Conservation (phyloP, 2,113 vertebrate species). For the Tinamus guttatus region DNA sequence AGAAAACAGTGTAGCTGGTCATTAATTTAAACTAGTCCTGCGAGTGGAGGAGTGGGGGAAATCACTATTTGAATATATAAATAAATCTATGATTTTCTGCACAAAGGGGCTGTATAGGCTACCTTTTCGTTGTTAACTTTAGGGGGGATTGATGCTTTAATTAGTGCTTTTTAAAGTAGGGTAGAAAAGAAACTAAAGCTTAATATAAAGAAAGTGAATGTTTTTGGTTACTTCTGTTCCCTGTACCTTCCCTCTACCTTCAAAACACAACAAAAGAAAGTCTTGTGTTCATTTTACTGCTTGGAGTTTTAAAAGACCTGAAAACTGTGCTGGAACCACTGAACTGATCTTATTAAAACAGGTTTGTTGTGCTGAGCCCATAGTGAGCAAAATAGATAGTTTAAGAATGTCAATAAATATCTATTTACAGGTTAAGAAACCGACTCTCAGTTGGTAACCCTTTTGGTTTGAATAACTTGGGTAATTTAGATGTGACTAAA, state of each 20-base stretch:
- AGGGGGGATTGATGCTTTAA: background rate
- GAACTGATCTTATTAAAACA: background rate
- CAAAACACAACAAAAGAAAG: background rate
- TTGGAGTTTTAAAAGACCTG: background rate
- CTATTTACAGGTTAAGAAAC: background rate
- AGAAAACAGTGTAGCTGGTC: background rate
- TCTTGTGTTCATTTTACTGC: background rate
- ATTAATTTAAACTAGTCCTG: background rate
- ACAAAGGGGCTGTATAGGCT: background rate
- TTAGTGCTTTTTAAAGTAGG: background rate
- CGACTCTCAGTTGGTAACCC: background rate
- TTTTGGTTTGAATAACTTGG: background rate
- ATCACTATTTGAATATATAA: background rate
- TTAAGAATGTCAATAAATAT: background rate
- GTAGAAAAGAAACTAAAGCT: background rate
- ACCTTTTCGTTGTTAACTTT: background rate
- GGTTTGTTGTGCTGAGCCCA: background rate
- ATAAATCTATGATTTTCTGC: background rate
- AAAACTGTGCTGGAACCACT: background rate
- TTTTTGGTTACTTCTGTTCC: background rate
- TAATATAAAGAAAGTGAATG: too few relatives aligned
- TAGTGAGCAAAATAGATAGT: background rate
- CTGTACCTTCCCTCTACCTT: background rate
- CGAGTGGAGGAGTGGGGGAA: fast-evolving
- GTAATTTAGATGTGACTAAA: background rate